Base-by-base conservation (phyloP, 1,140 invertebrate species). In the Drosophila nikananu region DNA sequence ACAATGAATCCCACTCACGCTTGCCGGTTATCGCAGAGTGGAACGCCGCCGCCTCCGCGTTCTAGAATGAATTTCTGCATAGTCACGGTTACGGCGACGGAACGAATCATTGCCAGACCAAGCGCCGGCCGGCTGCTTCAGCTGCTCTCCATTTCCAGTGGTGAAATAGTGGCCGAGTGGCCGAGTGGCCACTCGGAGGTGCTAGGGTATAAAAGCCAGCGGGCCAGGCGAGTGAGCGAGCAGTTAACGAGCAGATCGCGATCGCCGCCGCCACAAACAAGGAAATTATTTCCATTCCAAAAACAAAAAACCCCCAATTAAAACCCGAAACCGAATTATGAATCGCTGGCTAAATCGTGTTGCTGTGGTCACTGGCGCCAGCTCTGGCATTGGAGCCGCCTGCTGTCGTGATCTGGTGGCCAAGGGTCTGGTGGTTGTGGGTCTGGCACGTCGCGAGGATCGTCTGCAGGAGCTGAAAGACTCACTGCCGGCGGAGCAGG, bases 371-470 rank as follows among this genome's bases (percentile, higher is more conserved):
- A 92, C 91, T 0, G 91, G 91, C 13, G 91, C 95, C 5, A 95
- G 95, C 49, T 92, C 93, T 7, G 95, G 95, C 17, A 95, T 95
- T 54, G 95, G 95, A 3, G 92, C 93, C 3, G 93, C 86, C 23
- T 83, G 90, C 21, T 93, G 93, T 48, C 91, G 90, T 63, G 80
- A 80, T 42, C 75, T 95, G 32, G 94, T 94, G 8, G 79, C 94
- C 59, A 79, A 93, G 74, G 95, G 95, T 10, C 89, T 95, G 83
- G 92, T 94, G 39, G 96, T 97, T 2, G 94, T 96, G 2, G 97
- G 95, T 2, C 93, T 97, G 32, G 96, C 96, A 0, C 94, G 96
- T 48, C 77, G 94, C 4, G 93, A 95, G 23, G 92, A 94, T 27
- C 93, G 97, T n/a, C 63, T 91, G 25, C 19, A 70, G 13, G 94